Base-by-base conservation (phyloP, 2,888 invertebrate genomes). In the Euclidia mi region DNA sequence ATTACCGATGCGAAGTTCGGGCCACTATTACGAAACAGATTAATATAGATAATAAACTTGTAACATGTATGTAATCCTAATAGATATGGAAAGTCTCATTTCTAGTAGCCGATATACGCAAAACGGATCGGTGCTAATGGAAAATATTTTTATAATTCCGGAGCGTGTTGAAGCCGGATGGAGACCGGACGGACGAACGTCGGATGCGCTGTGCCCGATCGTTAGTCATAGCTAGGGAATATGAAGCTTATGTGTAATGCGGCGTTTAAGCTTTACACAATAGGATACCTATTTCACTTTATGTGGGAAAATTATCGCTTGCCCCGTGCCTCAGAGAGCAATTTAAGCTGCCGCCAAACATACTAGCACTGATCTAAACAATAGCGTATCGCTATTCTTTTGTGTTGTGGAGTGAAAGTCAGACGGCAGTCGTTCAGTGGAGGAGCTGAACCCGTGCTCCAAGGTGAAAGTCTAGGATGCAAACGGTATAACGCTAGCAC, bases 91-190 rank as follows among this genome's bases (percentile, higher is more conserved):
- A 47, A 46, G 50, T 28, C 41, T 48, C 14, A 40, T 49, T 40
- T 56, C 15, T 25, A 28, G 35, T 14, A 12, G 37, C 32, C 15
- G 12, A 52, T 56, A 52, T 56, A 63, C 25, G 35, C 51, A 69
- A 69, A 79, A 59, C 69, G 58, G 56, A 71, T 61, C 69, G 49
- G 65, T 63, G 61, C 63, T 78, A 83, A 82, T 84, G 82, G 82
- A 84, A 81, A 80, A 82, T 79, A 77, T 79, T 81, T 82, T 80
- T 77, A 49, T 53, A 76, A 75, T 72, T 63, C 67, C 46, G 53
- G 53, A 47, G 58, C 70, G 66, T 68, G 70, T 65, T 68, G 71
- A 71, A 74, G 71, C 80, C 82, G 85, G 85, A 87, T 58, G 70
- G 62, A 52, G 58, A 65, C 76, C 66, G 64, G 28, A 28, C 14